These are phyloP conservation scores for Oreochromis niloticus DNA, from an alignment of 2,113 vertebrate species.

Conservation along the genomic window DNA sequence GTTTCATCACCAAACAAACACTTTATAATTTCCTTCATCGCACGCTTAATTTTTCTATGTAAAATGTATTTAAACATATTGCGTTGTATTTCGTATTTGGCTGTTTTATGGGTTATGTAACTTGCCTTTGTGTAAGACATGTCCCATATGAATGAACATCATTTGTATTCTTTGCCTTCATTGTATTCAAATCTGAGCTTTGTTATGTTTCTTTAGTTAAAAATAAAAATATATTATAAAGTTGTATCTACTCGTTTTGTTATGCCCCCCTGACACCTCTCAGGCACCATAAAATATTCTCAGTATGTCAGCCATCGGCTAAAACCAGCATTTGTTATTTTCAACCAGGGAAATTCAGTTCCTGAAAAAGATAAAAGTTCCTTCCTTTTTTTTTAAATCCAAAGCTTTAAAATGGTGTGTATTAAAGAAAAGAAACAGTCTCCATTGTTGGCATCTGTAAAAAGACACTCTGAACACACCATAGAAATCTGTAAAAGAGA, in stretches of 20 bases:
- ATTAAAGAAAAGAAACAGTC: slow-evolving; percentile 27
- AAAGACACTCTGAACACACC: slow-evolving; percentile 11
- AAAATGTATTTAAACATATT: not conserved
- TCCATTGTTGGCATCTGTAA: slow-evolving; percentile 32
- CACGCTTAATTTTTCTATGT: not conserved
- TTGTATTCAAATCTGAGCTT: not conserved
- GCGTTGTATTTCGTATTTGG: not conserved
- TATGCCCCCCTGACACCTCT: not conserved
- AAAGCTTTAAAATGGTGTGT: not conserved
- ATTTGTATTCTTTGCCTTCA: not conserved
- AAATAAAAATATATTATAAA: not conserved
- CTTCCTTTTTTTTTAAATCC: not conserved
- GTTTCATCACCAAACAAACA: not conserved
- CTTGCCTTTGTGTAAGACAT: not conserved
- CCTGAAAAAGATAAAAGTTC: slow-evolving; percentile 3
- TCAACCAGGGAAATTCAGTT: not conserved
- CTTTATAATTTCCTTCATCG: not conserved
- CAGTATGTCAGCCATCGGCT: not conserved
- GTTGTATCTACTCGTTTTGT: not conserved
- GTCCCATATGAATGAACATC: not conserved
- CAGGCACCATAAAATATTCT: not conserved
- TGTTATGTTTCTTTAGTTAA: not conserved
- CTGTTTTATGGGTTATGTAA: not conserved
- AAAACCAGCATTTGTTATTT: not conserved
- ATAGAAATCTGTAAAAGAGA: slow-evolving; percentile 18